phyloP scores from a whole-genome alignment of 2,113 vertebrate species.

The Ariopsis seemanni region DNA sequence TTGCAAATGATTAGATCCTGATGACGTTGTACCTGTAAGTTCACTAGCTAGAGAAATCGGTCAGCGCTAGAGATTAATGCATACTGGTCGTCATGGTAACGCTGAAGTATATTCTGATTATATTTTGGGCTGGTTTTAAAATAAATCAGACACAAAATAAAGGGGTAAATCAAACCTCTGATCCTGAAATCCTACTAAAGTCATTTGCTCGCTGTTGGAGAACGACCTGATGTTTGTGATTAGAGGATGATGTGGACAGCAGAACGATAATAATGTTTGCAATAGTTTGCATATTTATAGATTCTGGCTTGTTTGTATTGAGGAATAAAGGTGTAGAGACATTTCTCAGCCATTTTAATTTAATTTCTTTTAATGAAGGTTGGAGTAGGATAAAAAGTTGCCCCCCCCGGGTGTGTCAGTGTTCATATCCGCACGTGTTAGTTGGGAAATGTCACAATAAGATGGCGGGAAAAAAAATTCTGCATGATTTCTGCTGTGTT shows the following conservation, averaged over 20 bases:
- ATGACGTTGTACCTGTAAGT: background rate
- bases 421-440: background rate
- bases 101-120: background rate
- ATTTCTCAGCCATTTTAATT: background rate
- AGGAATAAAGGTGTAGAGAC: background rate
- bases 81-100: background rate
- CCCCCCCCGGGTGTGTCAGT: background rate
- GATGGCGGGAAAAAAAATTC: background rate
- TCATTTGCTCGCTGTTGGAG: background rate
- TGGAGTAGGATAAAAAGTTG: background rate
- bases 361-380: too few species aligned
- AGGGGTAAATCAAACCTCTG: too few species aligned
- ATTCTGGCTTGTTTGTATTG: background rate
- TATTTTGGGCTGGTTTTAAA: background rate
- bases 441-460: background rate
- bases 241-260: background rate
- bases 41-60: background rate
- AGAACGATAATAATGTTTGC: background rate
- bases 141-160: too few species aligned
- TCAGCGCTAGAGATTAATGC: background rate
- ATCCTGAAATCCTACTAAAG: background rate
- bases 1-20: background rate
- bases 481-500: background rate
- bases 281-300: background rate
- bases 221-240: background rate